Evolutionary conservation across 2,888 invertebrate species (phyloP).

Genomic region (Limnephilus lunatus): DNA sequence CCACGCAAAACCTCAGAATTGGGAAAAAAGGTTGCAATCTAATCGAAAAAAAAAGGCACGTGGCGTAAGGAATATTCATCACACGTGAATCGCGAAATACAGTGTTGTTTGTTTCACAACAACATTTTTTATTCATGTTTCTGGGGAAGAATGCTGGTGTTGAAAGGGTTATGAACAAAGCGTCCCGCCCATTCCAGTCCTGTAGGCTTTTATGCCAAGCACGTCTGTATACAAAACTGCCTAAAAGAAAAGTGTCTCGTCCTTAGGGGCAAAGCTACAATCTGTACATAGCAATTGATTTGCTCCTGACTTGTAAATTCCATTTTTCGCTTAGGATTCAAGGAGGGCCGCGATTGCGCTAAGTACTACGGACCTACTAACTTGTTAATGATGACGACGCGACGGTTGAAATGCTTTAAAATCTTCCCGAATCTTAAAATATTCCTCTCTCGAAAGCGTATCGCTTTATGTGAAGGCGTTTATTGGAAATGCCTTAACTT

Average conservation of each 20-base stretch:
- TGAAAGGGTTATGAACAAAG: background rate
- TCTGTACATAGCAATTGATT: constrained; percentile 3
- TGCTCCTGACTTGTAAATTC: background rate
- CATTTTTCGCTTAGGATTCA: constrained; percentile 34
- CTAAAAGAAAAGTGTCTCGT: background rate
- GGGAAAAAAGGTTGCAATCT: too few relatives aligned
- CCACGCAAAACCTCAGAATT: too few relatives aligned
- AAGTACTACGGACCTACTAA: background rate
- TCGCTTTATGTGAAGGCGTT: constrained; percentile 17
- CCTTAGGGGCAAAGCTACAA: background rate
- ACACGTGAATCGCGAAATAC: too few relatives aligned
- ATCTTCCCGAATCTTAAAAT: constrained; percentile 8
- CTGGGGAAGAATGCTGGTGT: too few relatives aligned
- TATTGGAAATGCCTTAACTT: constrained; percentile 22
- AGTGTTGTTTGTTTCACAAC: too few relatives aligned
- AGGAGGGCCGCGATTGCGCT: background rate
- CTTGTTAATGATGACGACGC: constrained; percentile 29
- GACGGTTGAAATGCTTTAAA: constrained; percentile 24
- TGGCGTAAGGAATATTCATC: too few relatives aligned
- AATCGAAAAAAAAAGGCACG: too few relatives aligned
- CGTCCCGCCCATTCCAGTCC: background rate
- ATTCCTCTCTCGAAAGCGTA: background rate
- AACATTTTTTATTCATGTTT: too few relatives aligned
- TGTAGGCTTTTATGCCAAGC: background rate
- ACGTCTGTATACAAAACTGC: constrained; percentile 23